Evolutionary conservation across 2,113 vertebrate genomes (phyloP).

Genomic region (Eleginops maclovinus): DNA sequence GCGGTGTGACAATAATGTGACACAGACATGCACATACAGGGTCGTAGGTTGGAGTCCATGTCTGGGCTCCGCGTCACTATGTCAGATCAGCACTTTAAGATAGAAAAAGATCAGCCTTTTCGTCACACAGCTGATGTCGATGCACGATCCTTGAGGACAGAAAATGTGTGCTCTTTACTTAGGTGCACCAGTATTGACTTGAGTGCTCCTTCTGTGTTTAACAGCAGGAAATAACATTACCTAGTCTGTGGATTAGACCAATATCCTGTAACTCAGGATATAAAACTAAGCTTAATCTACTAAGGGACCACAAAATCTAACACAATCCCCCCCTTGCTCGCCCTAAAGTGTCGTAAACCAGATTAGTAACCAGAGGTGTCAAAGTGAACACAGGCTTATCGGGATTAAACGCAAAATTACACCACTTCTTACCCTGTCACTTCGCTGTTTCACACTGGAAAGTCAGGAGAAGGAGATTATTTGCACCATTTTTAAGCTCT

Average conservation of each 20-base stretch:
- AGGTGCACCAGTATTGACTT: neutral
- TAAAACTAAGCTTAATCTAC: conserved; percentile 64
- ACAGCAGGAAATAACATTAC: conserved; percentile 27
- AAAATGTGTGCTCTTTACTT: conserved; percentile 11
- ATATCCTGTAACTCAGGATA: conserved; percentile 52
- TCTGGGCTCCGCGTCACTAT: conserved; percentile 65
- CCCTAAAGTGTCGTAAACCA: conserved; percentile 70
- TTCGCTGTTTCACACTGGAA: conserved; percentile 56
- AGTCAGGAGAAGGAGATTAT: conserved; percentile 71
- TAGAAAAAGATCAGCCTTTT: conserved; percentile 9
- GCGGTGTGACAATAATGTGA: conserved; percentile 52
- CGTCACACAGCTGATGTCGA: conserved; percentile 25
- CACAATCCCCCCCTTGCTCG: conserved; percentile 31
- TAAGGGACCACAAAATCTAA: conserved; percentile 57
- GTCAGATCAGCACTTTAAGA: conserved; percentile 47
- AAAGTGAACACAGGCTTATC: conserved; percentile 77
- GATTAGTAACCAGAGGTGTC: conserved; percentile 74
- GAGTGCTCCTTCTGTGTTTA: conserved; percentile 1
- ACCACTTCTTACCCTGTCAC: conserved; percentile 67
- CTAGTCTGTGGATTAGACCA: conserved; percentile 42
- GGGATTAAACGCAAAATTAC: conserved; percentile 76
- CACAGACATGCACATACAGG: conserved; percentile 43
- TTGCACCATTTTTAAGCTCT: conserved; percentile 73
- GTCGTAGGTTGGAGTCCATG: conserved; percentile 74
- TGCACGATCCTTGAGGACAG: neutral